Evolutionary conservation across 2,797 vertebrate genomes (phyloP).

Genomic region (Atherinosoma microstoma): DNA sequence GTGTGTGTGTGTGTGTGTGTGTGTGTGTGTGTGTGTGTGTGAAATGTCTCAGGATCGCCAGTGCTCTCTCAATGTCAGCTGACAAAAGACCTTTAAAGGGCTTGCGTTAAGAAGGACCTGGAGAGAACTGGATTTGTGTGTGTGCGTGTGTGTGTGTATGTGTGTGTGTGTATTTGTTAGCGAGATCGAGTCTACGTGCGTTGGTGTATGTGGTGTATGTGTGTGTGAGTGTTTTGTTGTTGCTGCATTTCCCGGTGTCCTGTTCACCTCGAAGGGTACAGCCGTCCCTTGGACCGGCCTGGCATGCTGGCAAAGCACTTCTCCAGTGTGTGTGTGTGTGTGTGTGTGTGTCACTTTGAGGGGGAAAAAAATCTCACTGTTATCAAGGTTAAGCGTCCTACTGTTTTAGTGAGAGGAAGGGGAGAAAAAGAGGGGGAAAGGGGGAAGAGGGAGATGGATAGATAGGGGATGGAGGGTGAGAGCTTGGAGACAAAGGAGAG

Average conservation of each 20-base stretch:
- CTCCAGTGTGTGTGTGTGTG: conserved; percentile 65
- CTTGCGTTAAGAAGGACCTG: conserved; percentile 74
- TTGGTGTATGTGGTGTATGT: conserved; percentile 35
- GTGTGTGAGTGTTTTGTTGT: conserved; percentile 77
- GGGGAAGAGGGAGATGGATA: conserved; percentile 79
- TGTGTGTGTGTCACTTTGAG: conserved; percentile 71
- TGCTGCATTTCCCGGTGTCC: conserved; percentile 83
- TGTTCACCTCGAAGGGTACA: conserved; percentile 83
- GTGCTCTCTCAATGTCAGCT: conserved; percentile 75
- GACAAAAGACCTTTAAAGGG: conserved; percentile 77
- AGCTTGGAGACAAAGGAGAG: conserved; percentile 80
- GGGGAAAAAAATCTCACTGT: conserved; percentile 75
- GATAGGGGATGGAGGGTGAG: conserved; percentile 81
- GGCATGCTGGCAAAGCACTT: conserved; percentile 82
- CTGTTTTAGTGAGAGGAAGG: conserved; percentile 80
- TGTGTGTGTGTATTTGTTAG: conserved; percentile 42
- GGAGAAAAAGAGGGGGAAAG: conserved; percentile 68
- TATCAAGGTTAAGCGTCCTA: conserved; percentile 84
- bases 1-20: conserved; percentile 34
- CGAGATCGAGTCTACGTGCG: conserved; percentile 22
- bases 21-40: conserved; percentile 14
- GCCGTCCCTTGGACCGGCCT: conserved; percentile 80
- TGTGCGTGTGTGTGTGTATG: conserved; percentile 34
- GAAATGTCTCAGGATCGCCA: conserved; percentile 53
- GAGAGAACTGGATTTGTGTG: conserved; percentile 54